Percentiles rank a stretch among this genome's conserved stretches.
Evolutionary conservation across 2,797 vertebrate species (phyloP).

Genomic region (Melopsittacus undulatus): DNA sequence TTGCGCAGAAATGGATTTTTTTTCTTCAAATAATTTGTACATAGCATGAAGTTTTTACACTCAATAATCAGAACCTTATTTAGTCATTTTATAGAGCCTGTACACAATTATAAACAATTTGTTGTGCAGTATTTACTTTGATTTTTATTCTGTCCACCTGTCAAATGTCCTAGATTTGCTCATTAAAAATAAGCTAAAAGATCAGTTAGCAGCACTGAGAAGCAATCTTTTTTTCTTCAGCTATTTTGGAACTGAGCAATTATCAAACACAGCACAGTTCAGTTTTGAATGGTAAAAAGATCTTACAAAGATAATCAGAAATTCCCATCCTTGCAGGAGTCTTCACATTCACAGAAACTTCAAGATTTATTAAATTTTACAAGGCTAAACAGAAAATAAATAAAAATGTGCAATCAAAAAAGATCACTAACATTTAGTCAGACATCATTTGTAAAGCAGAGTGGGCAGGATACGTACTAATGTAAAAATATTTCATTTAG

Average conservation of each 20-base stretch:
- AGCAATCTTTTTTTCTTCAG: constrained; percentile 30
- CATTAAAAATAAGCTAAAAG: constrained; percentile 19
- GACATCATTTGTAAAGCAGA: neutral
- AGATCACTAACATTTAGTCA: neutral
- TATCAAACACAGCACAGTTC: constrained; percentile 10
- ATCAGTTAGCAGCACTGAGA: constrained; percentile 32
- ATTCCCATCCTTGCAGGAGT: neutral
- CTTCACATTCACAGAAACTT: constrained; percentile 22
- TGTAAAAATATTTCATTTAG: neutral
- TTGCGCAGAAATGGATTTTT: constrained; percentile 42
- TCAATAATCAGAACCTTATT: constrained; percentile 40
- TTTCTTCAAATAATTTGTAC: constrained; percentile 29
- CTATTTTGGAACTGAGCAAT: constrained; percentile 11
- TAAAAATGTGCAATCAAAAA: constrained; percentile 16
- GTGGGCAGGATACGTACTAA: neutral
- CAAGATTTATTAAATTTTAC: constrained; percentile 38
- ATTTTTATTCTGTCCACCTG: constrained; percentile 41
- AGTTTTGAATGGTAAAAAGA: constrained; percentile 8
- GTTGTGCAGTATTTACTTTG: constrained; percentile 19
- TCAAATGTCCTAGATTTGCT: constrained; percentile 25
- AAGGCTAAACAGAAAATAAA: constrained; percentile 11
- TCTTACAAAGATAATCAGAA: constrained; percentile 2
- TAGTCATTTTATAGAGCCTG: constrained; percentile 47
- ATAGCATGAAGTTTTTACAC: neutral
- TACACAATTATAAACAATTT: constrained; percentile 43